Base-by-base conservation (phyloP, 2,113 vertebrate genomes). In the Phyllostomus hastatus region DNA sequence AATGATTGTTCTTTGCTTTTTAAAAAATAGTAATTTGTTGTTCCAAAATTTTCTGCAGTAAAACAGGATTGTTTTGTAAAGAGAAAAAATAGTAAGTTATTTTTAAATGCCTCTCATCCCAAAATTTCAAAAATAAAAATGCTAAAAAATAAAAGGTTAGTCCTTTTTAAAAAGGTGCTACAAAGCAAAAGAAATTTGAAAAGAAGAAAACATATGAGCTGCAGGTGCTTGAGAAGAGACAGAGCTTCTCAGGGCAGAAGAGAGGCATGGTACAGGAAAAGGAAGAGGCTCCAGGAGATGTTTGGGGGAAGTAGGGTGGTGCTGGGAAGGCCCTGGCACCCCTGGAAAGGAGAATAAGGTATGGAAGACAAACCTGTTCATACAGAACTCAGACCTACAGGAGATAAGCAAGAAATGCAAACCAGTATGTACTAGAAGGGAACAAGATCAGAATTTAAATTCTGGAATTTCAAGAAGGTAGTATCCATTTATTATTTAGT, bases 111-210 rank as follows among this genome's bases (percentile, higher is more conserved):
- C 26, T 43, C 67, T 82, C 20, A 41, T 78, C 26, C 28, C 66
- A 90, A 92, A 26, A 90, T 92, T 94, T 81, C 81, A 15, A 92
- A 95, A 95, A 46, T 61, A 87, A 72, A 90, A 80, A 69, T 69
- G 48, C 48, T 90, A 86, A 88, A 88, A 94, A 96, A 89, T 83
- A 86, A 86, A 88, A 83, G 7, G 0, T 54, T 46, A 59, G 31
- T 69, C 41, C 31, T 15, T 95, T 66, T 79, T 35, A 52, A 93
- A 94, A 83, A 41, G 31, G 12, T 38, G 83, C 31, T 31, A 2
- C 20, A 91, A 91, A 91, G 26, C 33, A 48, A 81, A 1, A 82
- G 14, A 26, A 82, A 46, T 20, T 20, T 24, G 14, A 81, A 80
- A 75, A 73, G 11, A 80, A 75, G 67, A 66, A 50, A 80, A 66